These are phyloP conservation scores for Resseliella maxima DNA, from an alignment of 2,888 invertebrate species.

Conservation along the genomic window DNA sequence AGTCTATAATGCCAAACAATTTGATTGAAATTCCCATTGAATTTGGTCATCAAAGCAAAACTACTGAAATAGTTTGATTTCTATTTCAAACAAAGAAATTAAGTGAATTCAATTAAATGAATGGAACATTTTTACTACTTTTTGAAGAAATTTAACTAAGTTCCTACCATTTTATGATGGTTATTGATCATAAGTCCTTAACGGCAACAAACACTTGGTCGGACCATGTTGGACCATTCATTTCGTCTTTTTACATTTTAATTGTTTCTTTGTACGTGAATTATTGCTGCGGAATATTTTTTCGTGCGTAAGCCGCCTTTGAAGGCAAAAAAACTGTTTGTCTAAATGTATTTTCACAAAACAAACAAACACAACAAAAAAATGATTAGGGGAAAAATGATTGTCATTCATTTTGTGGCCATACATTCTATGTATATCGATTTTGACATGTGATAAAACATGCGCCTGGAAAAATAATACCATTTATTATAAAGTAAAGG, in stretches of 20 bases:
- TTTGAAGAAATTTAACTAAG: too few relatives aligned
- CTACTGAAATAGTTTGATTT: not conserved
- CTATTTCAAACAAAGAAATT: too few relatives aligned
- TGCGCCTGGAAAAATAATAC: slow-evolving; percentile 14
- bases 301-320: too few relatives aligned
- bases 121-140: too few relatives aligned
- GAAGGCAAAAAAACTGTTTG: not conserved
- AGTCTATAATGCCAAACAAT: not conserved
- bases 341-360: not conserved
- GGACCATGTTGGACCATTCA: too few relatives aligned
- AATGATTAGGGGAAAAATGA: not conserved
- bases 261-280: too few relatives aligned
- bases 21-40: not conserved
- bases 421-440: not conserved
- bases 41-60: not conserved
- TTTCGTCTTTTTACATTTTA: too few relatives aligned
- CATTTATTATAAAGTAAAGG: not conserved
- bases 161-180: too few relatives aligned
- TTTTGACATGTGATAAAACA: slow-evolving; percentile 54
- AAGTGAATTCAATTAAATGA: too few relatives aligned
- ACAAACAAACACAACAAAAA: not conserved
- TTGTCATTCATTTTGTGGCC: slow-evolving; percentile 15
- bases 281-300: too few relatives aligned
- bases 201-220: too few relatives aligned
- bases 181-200: too few relatives aligned